Base-by-base conservation (phyloP, 2,797 vertebrate genomes). In the Alca torda region DNA sequence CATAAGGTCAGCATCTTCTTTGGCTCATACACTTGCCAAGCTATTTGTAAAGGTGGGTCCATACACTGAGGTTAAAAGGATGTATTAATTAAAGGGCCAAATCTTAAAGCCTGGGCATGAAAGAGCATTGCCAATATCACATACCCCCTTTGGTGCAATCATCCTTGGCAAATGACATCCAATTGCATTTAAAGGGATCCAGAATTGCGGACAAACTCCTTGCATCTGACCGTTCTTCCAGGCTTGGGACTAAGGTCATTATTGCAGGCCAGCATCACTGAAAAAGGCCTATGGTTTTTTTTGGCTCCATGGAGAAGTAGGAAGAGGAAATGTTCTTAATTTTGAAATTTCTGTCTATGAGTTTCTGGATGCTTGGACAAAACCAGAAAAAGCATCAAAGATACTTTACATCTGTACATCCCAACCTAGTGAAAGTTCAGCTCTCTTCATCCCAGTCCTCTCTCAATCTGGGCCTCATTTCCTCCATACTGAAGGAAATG, bases 1-100 rank as follows among this genome's bases (percentile, higher is more conserved):
- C 37, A 37, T 92, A 95, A 88, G 46, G 76, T 94, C 80, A 95
- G 69, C 67, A 54, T 96, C 93, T 76, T 84, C 84, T 81, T 91
- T 93, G 90, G 77, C 85, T 94, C 76, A 65, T 43, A 68, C 16
- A 54, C 37, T 94, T 94, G 80, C 85, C 93, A 93, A 94, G 37
- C 54, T 95, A 33, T 93, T 95, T 91, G 80, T 78, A 90, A 94
- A 96, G 57, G 74, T 84, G 63, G 31, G 65, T 26, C 63, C 30
- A 39, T 43, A 69, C 6, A 30, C 10, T 64, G n/a, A 93, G 69
- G 85, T 84, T 95, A 95, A 93, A 93, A 64, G 65, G 45, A 79
- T 74, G 26, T 51, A 60, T 83, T 87, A 85, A 86, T 90, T 91
- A 81, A 50, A 86, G 43, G 73, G 57, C 33, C 0, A 13, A 89